Percentiles rank a stretch among this genome's conserved stretches.
Evolutionary conservation across 2,888 invertebrate species (phyloP).

Genomic region (Drosophila multiciliata): DNA sequence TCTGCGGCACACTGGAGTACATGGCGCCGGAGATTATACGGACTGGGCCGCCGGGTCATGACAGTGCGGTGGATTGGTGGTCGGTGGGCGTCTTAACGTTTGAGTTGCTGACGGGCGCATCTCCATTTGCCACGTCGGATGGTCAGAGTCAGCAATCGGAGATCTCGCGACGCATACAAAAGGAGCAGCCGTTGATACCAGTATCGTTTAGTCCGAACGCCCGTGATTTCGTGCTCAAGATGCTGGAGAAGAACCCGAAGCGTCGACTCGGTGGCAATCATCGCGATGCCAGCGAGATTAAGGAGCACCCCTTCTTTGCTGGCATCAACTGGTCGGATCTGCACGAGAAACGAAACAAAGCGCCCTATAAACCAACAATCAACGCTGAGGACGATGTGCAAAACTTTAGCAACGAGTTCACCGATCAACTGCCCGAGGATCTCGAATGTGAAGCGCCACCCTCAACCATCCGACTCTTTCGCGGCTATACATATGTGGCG

Average conservation of each 20-base stretch:
- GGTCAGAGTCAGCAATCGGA: conserved; percentile 97
- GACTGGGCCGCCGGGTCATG: conserved; percentile 95
- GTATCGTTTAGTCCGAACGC: conserved; percentile 89
- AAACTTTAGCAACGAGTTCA: conserved; percentile 99
- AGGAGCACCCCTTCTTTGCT: conserved; percentile 94
- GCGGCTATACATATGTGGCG: conserved; percentile 97
- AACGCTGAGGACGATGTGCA: conserved; percentile 95
- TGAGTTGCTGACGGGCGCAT: conserved; percentile 97
- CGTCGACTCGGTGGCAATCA: conserved; percentile 92
- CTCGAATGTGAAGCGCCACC: conserved; percentile 95
- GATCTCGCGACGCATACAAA: conserved; percentile 95
- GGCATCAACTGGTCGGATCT: conserved; percentile 93
- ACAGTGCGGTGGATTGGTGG: conserved; percentile 99
- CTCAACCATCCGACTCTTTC: conserved; percentile 94
- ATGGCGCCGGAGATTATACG: conserved; percentile 96
- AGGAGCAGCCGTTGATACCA: conserved; percentile 95
- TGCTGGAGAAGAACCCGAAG: conserved; percentile 95
- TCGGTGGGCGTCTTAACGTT: conserved; percentile 98
- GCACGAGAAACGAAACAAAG: conserved; percentile 90
- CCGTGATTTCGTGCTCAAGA: conserved; percentile 90
- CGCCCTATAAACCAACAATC: conserved; percentile 96
- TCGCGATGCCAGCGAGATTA: conserved; percentile 95
- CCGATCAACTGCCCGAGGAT: conserved; percentile 95
- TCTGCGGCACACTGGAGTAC: conserved; percentile 99
- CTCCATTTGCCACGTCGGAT: conserved; percentile 98